A percentile compares a stretch with the other conserved stretches of the same genome.
phyloP scores from a whole-genome alignment of 2,888 invertebrate genomes.

The Aproaerema taeniolella region DNA sequence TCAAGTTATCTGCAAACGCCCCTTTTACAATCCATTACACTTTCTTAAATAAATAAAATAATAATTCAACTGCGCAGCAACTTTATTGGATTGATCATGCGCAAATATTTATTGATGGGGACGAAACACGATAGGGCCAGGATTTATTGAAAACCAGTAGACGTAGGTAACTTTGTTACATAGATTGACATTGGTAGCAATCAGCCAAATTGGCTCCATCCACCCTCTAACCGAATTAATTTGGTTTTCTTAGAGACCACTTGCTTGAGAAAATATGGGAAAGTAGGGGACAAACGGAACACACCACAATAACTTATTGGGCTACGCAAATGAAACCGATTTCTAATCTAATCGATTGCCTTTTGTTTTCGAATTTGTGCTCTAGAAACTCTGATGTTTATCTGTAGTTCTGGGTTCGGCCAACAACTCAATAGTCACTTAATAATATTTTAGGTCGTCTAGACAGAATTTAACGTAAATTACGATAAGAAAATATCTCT shows the following conservation, averaged over 20 bases:
- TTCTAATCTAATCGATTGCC: conserved; percentile 1
- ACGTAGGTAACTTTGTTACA: conserved; percentile 60
- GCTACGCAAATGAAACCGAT: conserved; percentile 22
- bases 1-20: no score
- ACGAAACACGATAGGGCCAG: conserved; percentile 66
- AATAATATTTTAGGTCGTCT: no score
- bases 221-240: conserved; percentile 74
- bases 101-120: conserved; percentile 76
- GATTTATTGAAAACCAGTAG: conserved; percentile 69
- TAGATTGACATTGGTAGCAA: conserved; percentile 71
- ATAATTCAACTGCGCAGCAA: conserved; percentile 51
- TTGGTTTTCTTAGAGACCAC: conserved; percentile 73
- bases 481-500: no score
- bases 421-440: no score
- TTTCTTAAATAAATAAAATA: conserved; percentile 38
- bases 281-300: conserved; percentile 27
- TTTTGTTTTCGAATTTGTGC: no score
- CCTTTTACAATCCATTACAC: conserved; percentile 15
- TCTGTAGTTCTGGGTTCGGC: no score
- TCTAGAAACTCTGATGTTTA: no score
- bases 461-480: no score
- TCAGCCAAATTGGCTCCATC: conserved; percentile 77
- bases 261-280: conserved; percentile 51
- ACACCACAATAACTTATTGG: conserved; percentile 35
- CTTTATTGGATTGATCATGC: conserved; percentile 73